Base-by-base conservation (phyloP, 2,888 invertebrate genomes). In the Eupithecia exiguata region DNA sequence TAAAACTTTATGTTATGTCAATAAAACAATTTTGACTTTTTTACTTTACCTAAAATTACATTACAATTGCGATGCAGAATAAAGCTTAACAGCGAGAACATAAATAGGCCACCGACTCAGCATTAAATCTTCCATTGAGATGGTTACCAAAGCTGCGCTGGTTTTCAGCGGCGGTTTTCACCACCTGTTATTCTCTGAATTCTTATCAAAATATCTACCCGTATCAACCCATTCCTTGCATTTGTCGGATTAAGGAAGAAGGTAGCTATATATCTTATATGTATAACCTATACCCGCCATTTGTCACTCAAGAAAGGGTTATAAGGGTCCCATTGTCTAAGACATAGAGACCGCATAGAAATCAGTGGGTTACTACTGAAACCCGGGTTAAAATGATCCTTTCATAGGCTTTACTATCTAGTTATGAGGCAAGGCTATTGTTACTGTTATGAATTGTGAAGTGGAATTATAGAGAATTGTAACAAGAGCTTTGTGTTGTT, bases 241-340 rank as follows among this genome's bases (percentile, higher is more conserved):
- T 85, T 84, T 82, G 76, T 75, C 79, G 89, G 89, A 90, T 91
- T 90, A 92, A 87, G 89, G 89, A 92, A 92, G 86, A 21, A 46
- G 1, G 86, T 53, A 46, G 1, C 0, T n/a, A 46, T 5, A 6
- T 53, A 53, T 40, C 12, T 40, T 40, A 40, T 30, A 30, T 30
- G 4, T 40, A 40, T 40, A 46, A 46, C 18, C 18, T 46, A 46
- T 46, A 46, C 21, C 87, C 89, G 84, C 88, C 91, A 92, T 92
- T 92, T 91, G 90, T 92, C 92, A 92, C 89, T 90, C 88, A 89
- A 89, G 89, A 86, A 90, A 87, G 90, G 88, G 85, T 86, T 43
- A 68, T 40, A 88, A 88, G 86, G 88, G 88, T 78, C 78, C 88
- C 82, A 90, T 92, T 92, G 92, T 92, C 88, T 87, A 75, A 72